Percentiles rank a stretch among this genome's conserved stretches.
Evolutionary conservation across 2,888 invertebrate genomes (phyloP).

Genomic region (Leucophenga montana): DNA sequence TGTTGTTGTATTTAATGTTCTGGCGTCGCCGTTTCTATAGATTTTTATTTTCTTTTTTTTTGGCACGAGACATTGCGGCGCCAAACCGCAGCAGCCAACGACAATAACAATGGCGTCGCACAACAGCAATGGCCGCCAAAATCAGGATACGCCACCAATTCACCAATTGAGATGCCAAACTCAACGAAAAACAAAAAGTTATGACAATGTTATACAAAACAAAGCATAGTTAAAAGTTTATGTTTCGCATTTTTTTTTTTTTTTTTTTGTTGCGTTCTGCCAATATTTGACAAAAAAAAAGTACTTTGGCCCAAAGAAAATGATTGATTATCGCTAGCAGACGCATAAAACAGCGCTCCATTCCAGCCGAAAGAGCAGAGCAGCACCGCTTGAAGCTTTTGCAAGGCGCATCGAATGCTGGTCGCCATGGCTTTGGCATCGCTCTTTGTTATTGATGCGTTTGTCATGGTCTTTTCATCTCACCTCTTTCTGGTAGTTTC

Average conservation of each 20-base stretch:
- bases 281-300: background rate
- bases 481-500: no score
- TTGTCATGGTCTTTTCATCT: background rate
- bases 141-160: background rate
- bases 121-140: background rate
- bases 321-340: conserved; percentile 56
- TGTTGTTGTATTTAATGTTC: conserved; percentile 32
- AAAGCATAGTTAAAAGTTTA: background rate
- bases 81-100: conserved; percentile 45
- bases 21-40: conserved; percentile 8
- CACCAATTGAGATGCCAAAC: conserved; percentile 13
- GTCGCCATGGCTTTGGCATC: conserved; percentile 1
- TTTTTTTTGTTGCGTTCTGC: background rate
- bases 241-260: background rate
- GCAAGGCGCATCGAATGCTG: background rate
- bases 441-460: conserved; percentile 12
- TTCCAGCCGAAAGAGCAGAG: background rate
- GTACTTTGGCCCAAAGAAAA: conserved; percentile 37
- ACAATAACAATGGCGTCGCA: background rate
- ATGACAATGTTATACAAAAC: conserved; percentile 39
- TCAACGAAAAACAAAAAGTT: conserved; percentile 52
- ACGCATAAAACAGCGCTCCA: background rate
- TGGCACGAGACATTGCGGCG: conserved; percentile 59
- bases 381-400: background rate
- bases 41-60: conserved; percentile 50